Conservation (phyloP, 1,140 invertebrate genomes). For the Pinna nobilis region DNA sequence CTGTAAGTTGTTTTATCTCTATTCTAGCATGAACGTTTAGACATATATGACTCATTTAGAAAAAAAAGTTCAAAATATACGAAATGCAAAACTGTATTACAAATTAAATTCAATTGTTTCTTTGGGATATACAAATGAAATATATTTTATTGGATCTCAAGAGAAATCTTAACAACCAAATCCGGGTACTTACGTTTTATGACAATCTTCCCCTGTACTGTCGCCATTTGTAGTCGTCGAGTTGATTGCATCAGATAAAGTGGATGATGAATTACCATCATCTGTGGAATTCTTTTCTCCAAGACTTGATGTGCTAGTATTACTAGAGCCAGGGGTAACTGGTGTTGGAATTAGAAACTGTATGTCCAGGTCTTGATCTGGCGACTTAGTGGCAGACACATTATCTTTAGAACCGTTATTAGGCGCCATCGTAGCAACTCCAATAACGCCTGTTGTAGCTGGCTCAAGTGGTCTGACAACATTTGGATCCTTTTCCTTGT, state of each 20-base stretch:
- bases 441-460: neutral
- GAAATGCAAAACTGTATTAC: no score
- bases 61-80: no score
- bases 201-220: constrained; percentile 8
- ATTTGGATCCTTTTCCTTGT: neutral
- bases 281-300: neutral
- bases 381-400: neutral
- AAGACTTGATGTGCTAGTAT: neutral
- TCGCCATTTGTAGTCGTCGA: no score
- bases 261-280: no score
- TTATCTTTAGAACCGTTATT: neutral
- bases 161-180: no score
- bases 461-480: constrained; percentile 2
- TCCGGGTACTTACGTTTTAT: constrained; percentile 18
- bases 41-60: no score
- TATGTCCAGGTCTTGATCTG: neutral
- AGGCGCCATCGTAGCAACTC: neutral
- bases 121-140: no score
- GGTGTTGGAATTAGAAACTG: neutral
- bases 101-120: no score
- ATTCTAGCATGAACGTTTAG: neutral
- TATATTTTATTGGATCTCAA: no score
- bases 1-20: neutral
- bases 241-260: no score
- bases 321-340: neutral